phyloP scores from a whole-genome alignment of 2,113 vertebrate genomes.

The Mesitornis unicolor region DNA sequence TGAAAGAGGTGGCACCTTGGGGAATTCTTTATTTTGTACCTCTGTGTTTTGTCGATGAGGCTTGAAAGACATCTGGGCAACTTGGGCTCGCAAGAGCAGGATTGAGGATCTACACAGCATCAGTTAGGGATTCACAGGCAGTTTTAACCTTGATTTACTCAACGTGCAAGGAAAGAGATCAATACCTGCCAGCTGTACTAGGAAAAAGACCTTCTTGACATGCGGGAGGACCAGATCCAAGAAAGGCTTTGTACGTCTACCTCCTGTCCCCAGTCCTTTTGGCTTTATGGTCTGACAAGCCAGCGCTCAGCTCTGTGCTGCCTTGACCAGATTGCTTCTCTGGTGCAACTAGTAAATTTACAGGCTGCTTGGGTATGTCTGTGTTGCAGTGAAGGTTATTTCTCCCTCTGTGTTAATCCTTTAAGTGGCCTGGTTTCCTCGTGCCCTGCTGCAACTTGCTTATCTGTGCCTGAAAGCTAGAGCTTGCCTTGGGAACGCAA shows the following conservation, averaged over 20 bases:
- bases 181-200: background rate
- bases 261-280: background rate
- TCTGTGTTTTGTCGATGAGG: background rate
- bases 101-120: background rate
- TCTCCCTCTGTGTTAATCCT: background rate
- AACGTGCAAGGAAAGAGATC: background rate
- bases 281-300: background rate
- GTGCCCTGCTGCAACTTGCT: background rate
- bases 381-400: background rate
- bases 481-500: background rate
- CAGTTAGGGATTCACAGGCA: background rate
- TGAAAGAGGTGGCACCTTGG: background rate
- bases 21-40: background rate
- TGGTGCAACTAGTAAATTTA: background rate
- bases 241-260: accelerated
- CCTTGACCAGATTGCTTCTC: background rate
- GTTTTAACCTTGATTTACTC: background rate
- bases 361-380: background rate
- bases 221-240: background rate
- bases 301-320: background rate
- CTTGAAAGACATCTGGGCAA: background rate
- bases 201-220: background rate
- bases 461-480: background rate
- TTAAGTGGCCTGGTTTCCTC: background rate
- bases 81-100: background rate